Evolutionary conservation across 2,888 invertebrate genomes (phyloP).

Genomic region (Volucella inflata): DNA sequence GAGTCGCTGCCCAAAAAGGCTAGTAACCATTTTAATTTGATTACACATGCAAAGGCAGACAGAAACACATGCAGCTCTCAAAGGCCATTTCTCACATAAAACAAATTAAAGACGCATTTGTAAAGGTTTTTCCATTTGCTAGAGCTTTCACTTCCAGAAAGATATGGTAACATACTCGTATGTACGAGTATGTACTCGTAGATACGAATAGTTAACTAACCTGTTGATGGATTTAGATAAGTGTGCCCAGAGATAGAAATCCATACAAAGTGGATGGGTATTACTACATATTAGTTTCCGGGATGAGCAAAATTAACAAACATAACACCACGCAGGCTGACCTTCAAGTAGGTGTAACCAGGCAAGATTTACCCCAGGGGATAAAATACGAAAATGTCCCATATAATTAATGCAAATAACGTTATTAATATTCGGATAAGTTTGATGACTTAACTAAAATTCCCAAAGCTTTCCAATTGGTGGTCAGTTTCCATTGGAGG

Average conservation of each 20-base stretch:
- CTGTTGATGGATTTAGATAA: conserved; percentile 52
- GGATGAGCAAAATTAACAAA: conserved; percentile 15
- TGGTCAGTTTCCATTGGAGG: conserved; percentile 8
- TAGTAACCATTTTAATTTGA: conserved; percentile 27
- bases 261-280: background rate
- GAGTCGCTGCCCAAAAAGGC: background rate
- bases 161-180: background rate
- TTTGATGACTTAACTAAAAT: conserved; percentile 54
- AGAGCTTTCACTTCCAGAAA: background rate
- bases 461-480: conserved; percentile 6
- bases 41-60: conserved; percentile 12
- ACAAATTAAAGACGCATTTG: conserved; percentile 46
- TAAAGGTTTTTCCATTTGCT: conserved; percentile 5
- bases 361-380: background rate
- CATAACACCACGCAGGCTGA: conserved; percentile 14
- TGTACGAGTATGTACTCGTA: too few species aligned
- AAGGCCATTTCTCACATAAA: conserved; percentile 38
- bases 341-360: conserved; percentile 24
- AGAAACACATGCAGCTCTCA: conserved; percentile 1
- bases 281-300: conserved; percentile 1
- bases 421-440: conserved; percentile 59
- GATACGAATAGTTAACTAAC: conserved; percentile 33
- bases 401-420: conserved; percentile 61
- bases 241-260: background rate
- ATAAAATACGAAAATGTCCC: background rate